These are phyloP conservation scores for Bergia sp. DNA, from an alignment of 92 coral and sea anemone genomes.

Conservation along the genomic window DNA sequence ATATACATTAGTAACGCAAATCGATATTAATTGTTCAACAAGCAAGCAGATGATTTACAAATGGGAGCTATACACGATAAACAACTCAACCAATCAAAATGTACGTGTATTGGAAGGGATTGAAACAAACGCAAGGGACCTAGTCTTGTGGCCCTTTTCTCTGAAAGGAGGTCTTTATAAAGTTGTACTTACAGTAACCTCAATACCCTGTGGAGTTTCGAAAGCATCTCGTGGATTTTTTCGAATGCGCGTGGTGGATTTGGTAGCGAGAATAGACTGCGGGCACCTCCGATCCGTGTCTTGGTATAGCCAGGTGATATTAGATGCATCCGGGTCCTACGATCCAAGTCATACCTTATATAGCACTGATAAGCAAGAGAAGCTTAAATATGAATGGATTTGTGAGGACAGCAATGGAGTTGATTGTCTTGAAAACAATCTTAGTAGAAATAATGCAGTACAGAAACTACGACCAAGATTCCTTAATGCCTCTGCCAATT, in stretches of 20 bases:
- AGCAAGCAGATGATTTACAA: constrained; percentile 6
- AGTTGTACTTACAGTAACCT: constrained; percentile 57
- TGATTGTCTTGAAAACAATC: constrained; percentile 54
- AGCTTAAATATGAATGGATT: constrained; percentile 74
- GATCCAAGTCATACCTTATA: constrained; percentile 63
- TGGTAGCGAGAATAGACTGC: constrained; percentile 77
- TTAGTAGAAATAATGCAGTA: constrained; percentile 51
- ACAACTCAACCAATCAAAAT: constrained; percentile 8
- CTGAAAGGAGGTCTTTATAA: constrained; percentile 74
- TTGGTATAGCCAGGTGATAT: constrained; percentile 52
- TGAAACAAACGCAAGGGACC: constrained; percentile 34
- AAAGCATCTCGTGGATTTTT: constrained; percentile 65
- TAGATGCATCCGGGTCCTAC: constrained; percentile 73
- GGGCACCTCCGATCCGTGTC: constrained; percentile 78
- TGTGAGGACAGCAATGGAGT: constrained; percentile 47
- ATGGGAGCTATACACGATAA: constrained; percentile 14
- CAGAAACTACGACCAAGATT: constrained; percentile 58
- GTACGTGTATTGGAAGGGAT: constrained; percentile 16
- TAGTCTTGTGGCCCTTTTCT: constrained; percentile 64
- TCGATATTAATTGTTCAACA: constrained; percentile 5
- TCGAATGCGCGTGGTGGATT: constrained; percentile 59
- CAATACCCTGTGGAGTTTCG: constrained; percentile 58
- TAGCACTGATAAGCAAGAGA: neutral
- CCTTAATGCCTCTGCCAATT: constrained; percentile 43
- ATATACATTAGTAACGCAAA: constrained; percentile 45